Conservation (phyloP, 2,113 vertebrate species). For the Oreamnos americanus region DNA sequence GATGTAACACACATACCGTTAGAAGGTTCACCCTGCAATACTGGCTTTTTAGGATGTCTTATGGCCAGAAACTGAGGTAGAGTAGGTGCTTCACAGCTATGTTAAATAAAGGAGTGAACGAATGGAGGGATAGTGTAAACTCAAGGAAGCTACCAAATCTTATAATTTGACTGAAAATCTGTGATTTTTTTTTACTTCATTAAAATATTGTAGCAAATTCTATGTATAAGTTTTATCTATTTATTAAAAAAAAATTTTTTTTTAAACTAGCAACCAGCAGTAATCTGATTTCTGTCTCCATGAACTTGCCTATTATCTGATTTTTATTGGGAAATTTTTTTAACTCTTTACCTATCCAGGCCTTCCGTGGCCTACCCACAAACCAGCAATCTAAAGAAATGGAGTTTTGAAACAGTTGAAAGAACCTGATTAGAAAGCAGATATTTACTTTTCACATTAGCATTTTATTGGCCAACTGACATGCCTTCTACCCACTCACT, state of each 20-base stretch:
- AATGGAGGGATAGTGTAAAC: not conserved
- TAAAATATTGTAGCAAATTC: slow-evolving; percentile 20
- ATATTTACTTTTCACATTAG: not conserved
- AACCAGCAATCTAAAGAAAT: not conserved
- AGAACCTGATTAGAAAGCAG: not conserved
- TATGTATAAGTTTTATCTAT: not conserved
- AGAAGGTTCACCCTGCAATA: not conserved
- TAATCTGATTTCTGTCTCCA: too few species aligned
- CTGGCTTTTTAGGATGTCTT: not conserved
- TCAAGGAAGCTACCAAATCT: not conserved
- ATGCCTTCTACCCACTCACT: not conserved
- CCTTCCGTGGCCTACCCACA: not conserved
- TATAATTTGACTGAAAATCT: not conserved
- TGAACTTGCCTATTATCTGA: not conserved
- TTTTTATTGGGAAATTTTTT: not conserved
- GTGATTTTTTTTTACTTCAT: not conserved
- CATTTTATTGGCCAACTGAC: not conserved
- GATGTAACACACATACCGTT: not conserved
- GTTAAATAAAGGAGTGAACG: not conserved
- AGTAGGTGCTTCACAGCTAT: not conserved
- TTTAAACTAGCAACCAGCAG: too few species aligned
- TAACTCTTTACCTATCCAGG: not conserved
- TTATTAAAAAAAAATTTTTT: too few species aligned
- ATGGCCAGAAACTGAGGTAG: not conserved
- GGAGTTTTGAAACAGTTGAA: slow-evolving; percentile 13